Evolutionary conservation across 2,797 vertebrate genomes (phyloP), one percentile per base, ranked within the genome.

Genomic region (Rhodeus uyekii): DNA sequence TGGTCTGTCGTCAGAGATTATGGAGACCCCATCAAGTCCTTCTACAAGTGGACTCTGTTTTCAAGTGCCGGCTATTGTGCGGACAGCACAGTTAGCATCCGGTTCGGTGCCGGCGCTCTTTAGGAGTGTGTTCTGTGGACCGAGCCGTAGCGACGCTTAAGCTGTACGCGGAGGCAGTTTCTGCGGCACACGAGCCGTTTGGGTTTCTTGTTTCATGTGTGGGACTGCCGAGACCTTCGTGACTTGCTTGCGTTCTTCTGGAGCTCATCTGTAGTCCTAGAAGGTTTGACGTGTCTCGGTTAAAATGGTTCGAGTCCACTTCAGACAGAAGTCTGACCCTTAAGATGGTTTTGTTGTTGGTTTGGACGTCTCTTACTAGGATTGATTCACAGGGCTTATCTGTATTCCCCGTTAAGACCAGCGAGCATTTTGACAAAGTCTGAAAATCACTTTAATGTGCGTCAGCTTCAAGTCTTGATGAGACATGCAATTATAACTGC

Each of bases 391-490:
- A 61, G 13, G 13, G 27, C 2, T 61, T 60, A 29, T 27, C 16
- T 0, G 53, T 5, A n/a, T 12, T 22, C 8, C n/a, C 9, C 1
- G 0, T 60, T n/a, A n/a, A n/a, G n/a, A n/a, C n/a, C n/a, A n/a
- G n/a, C n/a, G n/a, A n/a, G n/a, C n/a, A n/a, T n/a, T n/a, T n/a
- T n/a, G n/a, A n/a, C n/a, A n/a, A n/a, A n/a, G n/a, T n/a, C n/a
- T n/a, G n/a, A n/a, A n/a, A n/a, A n/a, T n/a, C n/a, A n/a, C n/a
- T n/a, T n/a, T n/a, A n/a, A n/a, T n/a, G n/a, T n/a, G n/a, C n/a
- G n/a, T n/a, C n/a, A n/a, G n/a, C n/a, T n/a, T n/a, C n/a, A n/a
- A n/a, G n/a, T n/a, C n/a, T n/a, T n/a, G n/a, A n/a, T n/a, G n/a
- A n/a, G n/a, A n/a, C n/a, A n/a, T n/a, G n/a, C n/a, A n/a, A n/a